Conservation (phyloP, 2,888 invertebrate species). For the Drosophila koepferae region DNA sequence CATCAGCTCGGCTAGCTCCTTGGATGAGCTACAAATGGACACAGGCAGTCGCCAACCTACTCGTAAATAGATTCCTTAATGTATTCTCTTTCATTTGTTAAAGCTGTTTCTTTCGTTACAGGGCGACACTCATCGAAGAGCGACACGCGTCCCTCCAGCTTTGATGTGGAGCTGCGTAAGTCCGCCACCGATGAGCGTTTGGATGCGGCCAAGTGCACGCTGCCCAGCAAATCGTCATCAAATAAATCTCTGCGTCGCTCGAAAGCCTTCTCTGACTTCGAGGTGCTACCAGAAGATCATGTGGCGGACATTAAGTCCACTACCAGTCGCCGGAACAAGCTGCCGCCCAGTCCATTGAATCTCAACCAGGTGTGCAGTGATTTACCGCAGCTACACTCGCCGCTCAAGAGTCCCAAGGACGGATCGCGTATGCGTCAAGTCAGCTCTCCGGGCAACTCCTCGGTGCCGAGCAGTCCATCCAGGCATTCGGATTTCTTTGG, state of each 20-base stretch:
- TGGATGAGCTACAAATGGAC: slow-evolving; percentile 87
- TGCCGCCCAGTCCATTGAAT: slow-evolving; percentile 84
- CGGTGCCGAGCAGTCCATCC: slow-evolving; percentile 90
- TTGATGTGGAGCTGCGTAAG: slow-evolving; percentile 73
- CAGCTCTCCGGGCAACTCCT: slow-evolving; percentile 85
- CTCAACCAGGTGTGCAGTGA: slow-evolving; percentile 83
- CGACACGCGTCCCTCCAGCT: slow-evolving; percentile 73
- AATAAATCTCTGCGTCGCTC: slow-evolving; percentile 78
- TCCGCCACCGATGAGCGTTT: slow-evolving; percentile 63
- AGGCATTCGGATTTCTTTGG: slow-evolving; percentile 89
- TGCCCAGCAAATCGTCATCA: slow-evolving; percentile 73
- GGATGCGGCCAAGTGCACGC: slow-evolving; percentile 55
- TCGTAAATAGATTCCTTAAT: slow-evolving; percentile 51
- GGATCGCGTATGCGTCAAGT: slow-evolving; percentile 87
- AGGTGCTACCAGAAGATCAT: slow-evolving; percentile 84
- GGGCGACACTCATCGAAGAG: slow-evolving; percentile 84
- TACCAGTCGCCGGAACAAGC: slow-evolving; percentile 72
- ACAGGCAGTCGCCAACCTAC: slow-evolving; percentile 54
- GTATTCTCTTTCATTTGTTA: neutral
- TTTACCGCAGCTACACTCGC: slow-evolving; percentile 83
- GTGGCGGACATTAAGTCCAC: slow-evolving; percentile 80
- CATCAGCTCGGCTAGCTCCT: slow-evolving; percentile 90
- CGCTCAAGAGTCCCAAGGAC: slow-evolving; percentile 82
- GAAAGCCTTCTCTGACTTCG: slow-evolving; percentile 82
- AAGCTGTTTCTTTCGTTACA: slow-evolving; percentile 30